Conservation (phyloP, 2,888 invertebrate species). For the Heterodera filipjevi region DNA sequence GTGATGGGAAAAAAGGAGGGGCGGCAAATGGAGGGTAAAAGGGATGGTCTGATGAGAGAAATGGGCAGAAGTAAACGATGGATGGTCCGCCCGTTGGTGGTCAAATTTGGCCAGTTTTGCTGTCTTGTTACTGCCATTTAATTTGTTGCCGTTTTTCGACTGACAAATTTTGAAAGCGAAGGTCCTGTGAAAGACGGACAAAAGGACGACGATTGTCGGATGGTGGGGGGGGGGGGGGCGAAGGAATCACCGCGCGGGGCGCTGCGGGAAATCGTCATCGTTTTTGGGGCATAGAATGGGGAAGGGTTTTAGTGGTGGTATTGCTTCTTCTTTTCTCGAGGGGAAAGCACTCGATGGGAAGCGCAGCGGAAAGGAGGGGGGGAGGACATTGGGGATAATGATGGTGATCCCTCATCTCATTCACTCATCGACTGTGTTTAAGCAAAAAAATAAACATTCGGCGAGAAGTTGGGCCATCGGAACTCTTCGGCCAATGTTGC, state of each 20-base stretch:
- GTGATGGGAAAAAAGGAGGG: too few relatives aligned
- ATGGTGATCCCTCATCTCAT: conserved; percentile 9
- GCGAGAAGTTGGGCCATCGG: conserved; percentile 11
- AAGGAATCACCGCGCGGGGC: background rate
- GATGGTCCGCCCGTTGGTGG: background rate
- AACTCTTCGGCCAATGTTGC: conserved; percentile 4
- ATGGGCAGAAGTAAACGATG: too few relatives aligned
- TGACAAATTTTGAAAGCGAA: background rate
- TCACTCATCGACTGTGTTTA: background rate
- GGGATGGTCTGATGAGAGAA: too few relatives aligned
- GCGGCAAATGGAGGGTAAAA: too few relatives aligned
- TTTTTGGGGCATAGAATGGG: conserved; percentile 1
- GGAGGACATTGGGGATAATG: background rate
- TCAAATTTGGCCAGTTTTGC: conserved; percentile 1
- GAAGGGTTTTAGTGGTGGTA: background rate
- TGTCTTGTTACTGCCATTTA: background rate
- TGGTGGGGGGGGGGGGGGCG: background rate
- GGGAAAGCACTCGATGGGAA: background rate
- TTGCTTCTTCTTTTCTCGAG: conserved; percentile 3
- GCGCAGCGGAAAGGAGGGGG: background rate
- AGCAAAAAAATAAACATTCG: conserved; percentile 8
- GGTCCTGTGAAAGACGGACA: background rate
- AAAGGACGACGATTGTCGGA: background rate
- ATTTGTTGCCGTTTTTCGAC: conserved; percentile 3
- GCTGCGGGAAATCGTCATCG: background rate